phyloP scores from a whole-genome alignment of 1,140 invertebrate genomes.

The Atopsyche davidsoni region DNA sequence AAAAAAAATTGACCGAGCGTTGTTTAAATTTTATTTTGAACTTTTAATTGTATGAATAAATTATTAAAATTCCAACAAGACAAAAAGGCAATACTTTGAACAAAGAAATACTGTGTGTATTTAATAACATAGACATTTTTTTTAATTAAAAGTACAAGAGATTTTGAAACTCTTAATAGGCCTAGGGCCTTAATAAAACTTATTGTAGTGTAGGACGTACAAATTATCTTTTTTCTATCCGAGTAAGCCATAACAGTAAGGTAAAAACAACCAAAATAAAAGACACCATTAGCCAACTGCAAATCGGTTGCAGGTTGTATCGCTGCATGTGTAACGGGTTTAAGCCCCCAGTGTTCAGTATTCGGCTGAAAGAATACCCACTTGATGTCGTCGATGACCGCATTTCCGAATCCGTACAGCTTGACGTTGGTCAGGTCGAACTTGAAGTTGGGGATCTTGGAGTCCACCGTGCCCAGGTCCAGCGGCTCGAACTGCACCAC shows the following conservation, averaged over 20 bases:
- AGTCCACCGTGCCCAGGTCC: constrained; percentile 32
- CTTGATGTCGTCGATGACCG: constrained; percentile 34
- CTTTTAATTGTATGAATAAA: too few species aligned
- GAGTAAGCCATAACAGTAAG: background rate
- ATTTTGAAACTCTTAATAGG: too few species aligned
- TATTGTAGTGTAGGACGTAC: too few species aligned
- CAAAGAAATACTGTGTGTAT: too few species aligned
- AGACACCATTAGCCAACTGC: background rate
- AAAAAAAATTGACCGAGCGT: too few species aligned
- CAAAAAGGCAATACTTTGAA: too few species aligned
- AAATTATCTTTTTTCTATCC: too few species aligned
- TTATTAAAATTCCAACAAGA: too few species aligned
- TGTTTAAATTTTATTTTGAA: too few species aligned
- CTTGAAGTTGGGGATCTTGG: constrained; percentile 32
- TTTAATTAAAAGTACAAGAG: too few species aligned
- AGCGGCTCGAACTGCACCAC: constrained; percentile 37
- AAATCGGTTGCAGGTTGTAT: background rate
- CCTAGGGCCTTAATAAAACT: too few species aligned
- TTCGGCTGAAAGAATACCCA: constrained; percentile 26
- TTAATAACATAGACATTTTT: too few species aligned
- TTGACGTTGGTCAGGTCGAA: constrained; percentile 37
- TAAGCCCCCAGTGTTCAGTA: background rate
- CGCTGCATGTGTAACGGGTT: background rate
- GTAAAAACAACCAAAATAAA: background rate
- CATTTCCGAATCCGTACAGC: constrained; percentile 36